Base-by-base conservation (phyloP, 2,888 invertebrate species). In the Trichogramma evanescens region DNA sequence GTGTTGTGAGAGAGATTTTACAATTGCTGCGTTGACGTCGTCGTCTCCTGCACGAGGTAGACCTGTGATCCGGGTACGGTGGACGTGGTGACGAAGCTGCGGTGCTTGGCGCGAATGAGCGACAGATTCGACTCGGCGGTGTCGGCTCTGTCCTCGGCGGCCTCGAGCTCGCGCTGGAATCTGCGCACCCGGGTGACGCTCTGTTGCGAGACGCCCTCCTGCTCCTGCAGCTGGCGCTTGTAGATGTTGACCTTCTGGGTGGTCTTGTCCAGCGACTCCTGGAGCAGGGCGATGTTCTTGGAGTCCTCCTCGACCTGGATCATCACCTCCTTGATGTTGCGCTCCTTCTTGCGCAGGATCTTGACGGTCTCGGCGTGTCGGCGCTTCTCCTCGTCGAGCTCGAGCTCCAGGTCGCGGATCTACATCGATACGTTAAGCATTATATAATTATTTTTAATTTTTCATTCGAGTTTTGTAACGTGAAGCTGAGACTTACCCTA, bases 141-240 rank as follows among this genome's bases (percentile, higher is more conserved):
- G 74, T 96, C 95, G 72, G 95, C 95, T 72, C 96, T 91, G 80
- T 95, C 95, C 80, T 97, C 96, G 69, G 96, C 96, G 57, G 96
- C 95, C 80, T 97, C 96, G 78, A 97, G 82, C 82, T 97, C 96
- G 74, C 96, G 89, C 81, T 97, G 96, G 95, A 96, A 96, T 82
- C 95, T 89, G 80, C 96, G 93, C 71, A 95, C 95, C 79, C 96
- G 87, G 79, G 94, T 94, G 72, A 96, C 89, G 81, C 89, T 92
- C 81, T 93, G 93, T 80, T 88, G 88, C 71, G 93, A 93, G 80
- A 93, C 83, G 72, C 93, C 92, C 86, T 95, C 95, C 83, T 92
- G 91, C 84, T 97, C 96, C 73, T 86, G 85, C 74, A 97, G 83
- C 82, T 97, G 96, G 79, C 95, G 90, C 88, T 95, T 97, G 88